Evolutionary conservation across 2,113 vertebrate species (phyloP), one percentile per base, ranked within the genome.

Genomic region (Symphodus melops): DNA sequence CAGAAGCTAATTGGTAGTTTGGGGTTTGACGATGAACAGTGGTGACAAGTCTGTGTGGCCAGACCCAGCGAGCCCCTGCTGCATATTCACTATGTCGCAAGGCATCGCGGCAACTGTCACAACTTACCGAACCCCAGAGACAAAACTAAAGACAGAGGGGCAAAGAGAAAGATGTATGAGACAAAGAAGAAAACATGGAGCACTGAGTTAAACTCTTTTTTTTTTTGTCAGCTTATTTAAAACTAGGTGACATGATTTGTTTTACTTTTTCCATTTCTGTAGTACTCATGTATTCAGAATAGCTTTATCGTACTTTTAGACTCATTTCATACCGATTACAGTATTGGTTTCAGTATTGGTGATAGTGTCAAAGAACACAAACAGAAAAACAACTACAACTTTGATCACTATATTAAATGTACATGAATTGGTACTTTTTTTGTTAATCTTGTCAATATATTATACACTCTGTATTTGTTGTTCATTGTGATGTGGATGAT

Each of bases 1-100:
- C 78, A 68, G 81, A 85, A 93, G 88, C 89, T 95, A 94, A 95
- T 94, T 94, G 94, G 89, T 92, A 90, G 91, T 92, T 92, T 91
- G 84, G 79, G 79, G 87, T 85, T 79, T 94, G 93, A 94, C 48
- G 90, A 37, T 93, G 84, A 94, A 67, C n/a, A 14, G 66, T 73
- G 69, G 57, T 92, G 93, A 94, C 93, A 94, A 86, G 92, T 64
- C 82, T 74, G 84, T 72, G 83, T 83, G 91, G 83, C 84, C 72
- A 72, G 77, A 89, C 84, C 85, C 84, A 89, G 88, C 39, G 79
- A 93, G 91, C 75, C 89, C 87, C 72, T 82, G 85, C 88, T 85
- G 57, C 85, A 91, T 92, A 84, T 91, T 93, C 89, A 86, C 89
- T 84, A 87, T 91, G 92, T 93, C 88, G 68, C 85, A 61, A 89